These are phyloP conservation scores for Oriolus oriolus DNA, from an alignment of 2,113 vertebrate genomes.

Conservation along the genomic window DNA sequence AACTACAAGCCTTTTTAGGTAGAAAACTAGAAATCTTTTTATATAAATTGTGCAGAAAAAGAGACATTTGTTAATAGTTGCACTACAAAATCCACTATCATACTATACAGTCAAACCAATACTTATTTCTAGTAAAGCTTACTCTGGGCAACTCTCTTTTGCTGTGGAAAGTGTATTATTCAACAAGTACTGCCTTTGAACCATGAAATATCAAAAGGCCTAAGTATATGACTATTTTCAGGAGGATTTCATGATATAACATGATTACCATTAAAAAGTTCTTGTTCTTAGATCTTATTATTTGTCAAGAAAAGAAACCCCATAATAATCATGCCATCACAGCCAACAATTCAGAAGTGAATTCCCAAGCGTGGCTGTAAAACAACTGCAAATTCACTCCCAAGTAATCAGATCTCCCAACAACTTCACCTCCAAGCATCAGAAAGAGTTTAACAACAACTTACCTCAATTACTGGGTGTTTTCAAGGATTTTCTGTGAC, in stretches of 20 bases:
- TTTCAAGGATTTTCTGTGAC: neutral
- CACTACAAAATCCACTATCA: neutral
- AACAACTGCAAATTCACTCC: neutral
- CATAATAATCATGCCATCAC: neutral
- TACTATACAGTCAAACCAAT: neutral
- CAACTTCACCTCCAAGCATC: neutral
- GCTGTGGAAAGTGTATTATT: neutral
- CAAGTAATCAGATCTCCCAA: neutral
- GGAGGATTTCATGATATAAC: neutral
- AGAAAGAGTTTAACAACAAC: neutral
- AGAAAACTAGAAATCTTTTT: neutral
- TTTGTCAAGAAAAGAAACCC: neutral
- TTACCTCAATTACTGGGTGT: slow-evolving; percentile 25
- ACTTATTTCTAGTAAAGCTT: neutral
- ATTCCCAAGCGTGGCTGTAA: neutral
- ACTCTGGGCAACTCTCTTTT: neutral
- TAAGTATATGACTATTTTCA: neutral
- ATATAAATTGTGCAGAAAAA: neutral
- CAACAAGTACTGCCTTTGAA: neutral
- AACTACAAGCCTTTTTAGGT: neutral
- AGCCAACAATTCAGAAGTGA: neutral
- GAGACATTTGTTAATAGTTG: neutral
- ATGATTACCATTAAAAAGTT: neutral
- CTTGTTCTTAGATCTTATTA: neutral
- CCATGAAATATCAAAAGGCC: neutral